Percentiles rank a stretch among this genome's conserved stretches.
phyloP scores from a whole-genome alignment of 2,113 vertebrate genomes.

The Gopherus evgoodei region DNA sequence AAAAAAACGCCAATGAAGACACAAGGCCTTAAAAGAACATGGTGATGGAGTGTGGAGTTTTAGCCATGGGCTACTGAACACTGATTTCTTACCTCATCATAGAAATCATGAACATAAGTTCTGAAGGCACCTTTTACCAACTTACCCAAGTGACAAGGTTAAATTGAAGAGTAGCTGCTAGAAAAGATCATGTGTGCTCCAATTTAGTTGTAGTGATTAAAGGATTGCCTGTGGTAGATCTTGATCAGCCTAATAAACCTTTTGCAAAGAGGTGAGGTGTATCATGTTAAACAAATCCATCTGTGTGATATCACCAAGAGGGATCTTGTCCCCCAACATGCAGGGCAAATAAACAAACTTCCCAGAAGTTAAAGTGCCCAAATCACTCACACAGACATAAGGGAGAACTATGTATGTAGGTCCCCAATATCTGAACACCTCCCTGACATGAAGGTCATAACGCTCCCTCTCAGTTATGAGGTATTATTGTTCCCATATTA shows the following conservation, averaged over 20 bases:
- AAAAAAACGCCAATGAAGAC: no score
- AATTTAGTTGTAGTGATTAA: no score
- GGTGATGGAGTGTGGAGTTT: rapidly evolving
- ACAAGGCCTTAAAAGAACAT: no score
- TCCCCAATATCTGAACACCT: background rate
- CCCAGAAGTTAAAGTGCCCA: background rate
- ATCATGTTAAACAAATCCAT: background rate
- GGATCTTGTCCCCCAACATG: rapidly evolving
- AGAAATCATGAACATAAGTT: background rate
- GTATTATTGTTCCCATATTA: rapidly evolving
- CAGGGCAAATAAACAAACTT: background rate
- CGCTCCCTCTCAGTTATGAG: rapidly evolving
- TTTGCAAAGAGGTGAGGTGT: rapidly evolving
- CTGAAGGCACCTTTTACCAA: background rate
- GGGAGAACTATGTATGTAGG: background rate
- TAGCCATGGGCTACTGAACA: background rate
- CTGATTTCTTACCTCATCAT: background rate
- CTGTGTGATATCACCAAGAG: background rate
- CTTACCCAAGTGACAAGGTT: background rate
- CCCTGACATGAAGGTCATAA: rapidly evolving
- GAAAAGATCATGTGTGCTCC: no score
- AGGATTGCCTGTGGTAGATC: background rate
- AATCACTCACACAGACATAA: background rate
- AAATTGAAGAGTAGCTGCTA: no score
- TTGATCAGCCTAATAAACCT: background rate